Evolutionary conservation across 2,888 invertebrate species (phyloP), one percentile per base, ranked within the genome.

Genomic region (Orthonevra nobilis): DNA sequence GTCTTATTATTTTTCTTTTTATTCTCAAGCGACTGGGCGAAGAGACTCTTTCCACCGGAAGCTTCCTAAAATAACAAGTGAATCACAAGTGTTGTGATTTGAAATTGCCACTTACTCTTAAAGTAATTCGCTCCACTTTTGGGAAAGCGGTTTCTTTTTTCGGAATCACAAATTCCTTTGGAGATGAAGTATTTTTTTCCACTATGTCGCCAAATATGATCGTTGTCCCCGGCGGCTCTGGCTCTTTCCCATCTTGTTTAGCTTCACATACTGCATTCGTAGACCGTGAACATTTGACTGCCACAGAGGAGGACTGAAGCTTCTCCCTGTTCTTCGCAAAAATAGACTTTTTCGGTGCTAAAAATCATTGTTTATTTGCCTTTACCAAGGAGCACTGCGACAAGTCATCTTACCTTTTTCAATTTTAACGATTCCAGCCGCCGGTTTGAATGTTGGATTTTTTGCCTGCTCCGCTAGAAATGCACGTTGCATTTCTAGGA

Each of bases 401-500:
- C 3, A 4, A 19, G n/a, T 14, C 23, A 17, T 0, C 6, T 3
- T 34, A 87, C 88, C 83, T 82, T 84, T 85, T 0, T 85, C 83
- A n/a, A 85, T 60, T 69, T 84, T 86, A 81, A 87, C 91, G 89
- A 72, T 90, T 84, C 91, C 91, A 0, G 93, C 94, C 0, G 94
- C 91, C 1, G 93, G 92, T 70, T 91, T 89, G 56, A 92, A 87
- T 46, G 89, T 89, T 19, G 90, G 90, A 82, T 91, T 91, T 72
- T 90, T 90, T 6, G 86, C 85, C 74, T 91, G 91, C 81, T 92
- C 90, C 34, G 86, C 89, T 14, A 93, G 86, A 85, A 93, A 95
- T 81, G 93, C 93, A 83, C 92, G 91, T 85, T 95, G 94, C 91
- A 94, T 92, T 66, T 90, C 91, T 14, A 95, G 89, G 30, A 95